Conservation (phyloP, 2,113 vertebrate genomes). For the Diadophis punctatus region DNA sequence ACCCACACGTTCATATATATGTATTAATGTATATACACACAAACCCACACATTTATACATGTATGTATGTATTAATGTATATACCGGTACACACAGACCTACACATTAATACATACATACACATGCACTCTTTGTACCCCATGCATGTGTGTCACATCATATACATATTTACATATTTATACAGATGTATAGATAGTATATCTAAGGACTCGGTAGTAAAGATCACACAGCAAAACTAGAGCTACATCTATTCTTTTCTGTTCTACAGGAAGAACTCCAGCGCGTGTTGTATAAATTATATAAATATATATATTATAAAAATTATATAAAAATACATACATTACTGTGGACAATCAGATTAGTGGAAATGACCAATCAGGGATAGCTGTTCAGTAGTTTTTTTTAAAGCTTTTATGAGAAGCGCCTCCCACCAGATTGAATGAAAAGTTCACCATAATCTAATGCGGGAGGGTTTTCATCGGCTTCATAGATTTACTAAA, state of each 20-base stretch:
- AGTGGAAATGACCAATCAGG: background rate
- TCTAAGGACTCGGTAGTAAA: background rate
- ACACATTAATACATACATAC: background rate
- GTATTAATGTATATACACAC: background rate
- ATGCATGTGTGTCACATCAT: background rate
- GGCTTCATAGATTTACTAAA: background rate
- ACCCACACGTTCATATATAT: too few species aligned
- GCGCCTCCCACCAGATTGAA: background rate
- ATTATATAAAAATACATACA: background rate
- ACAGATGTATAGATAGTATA: background rate
- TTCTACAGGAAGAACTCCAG: background rate
- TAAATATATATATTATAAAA: background rate
- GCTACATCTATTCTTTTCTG: background rate
- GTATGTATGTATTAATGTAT: too few species aligned
- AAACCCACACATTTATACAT: background rate
- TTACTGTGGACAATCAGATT: background rate
- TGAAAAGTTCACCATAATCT: background rate
- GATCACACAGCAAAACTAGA: background rate
- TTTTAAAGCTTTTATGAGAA: background rate
- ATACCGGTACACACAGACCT: too few species aligned
- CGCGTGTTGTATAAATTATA: background rate
- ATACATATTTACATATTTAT: background rate
- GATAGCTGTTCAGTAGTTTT: background rate
- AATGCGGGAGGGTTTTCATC: background rate
- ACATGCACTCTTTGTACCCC: background rate